Conservation (phyloP, 2,888 invertebrate species). For the Parascotia fuliginaria region DNA sequence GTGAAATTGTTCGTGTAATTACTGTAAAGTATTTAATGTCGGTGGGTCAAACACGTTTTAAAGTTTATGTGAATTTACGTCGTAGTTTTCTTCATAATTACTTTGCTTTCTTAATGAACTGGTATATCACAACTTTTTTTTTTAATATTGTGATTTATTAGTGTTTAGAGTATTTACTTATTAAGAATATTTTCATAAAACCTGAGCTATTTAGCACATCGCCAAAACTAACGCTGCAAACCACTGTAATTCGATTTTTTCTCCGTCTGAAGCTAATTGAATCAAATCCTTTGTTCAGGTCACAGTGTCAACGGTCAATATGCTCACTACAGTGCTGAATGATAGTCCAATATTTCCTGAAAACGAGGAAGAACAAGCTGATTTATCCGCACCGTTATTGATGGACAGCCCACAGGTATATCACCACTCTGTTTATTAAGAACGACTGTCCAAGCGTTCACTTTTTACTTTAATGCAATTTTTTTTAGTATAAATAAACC, state of each 20-base stretch:
- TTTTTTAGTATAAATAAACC: slow-evolving; percentile 10
- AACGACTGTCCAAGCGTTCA: slow-evolving; percentile 3
- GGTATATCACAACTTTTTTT: no score
- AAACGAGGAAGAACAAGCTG: slow-evolving; percentile 89
- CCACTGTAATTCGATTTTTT: background rate
- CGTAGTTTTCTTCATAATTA: no score
- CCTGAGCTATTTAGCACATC: no score
- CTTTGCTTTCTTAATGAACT: no score
- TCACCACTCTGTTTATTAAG: slow-evolving; percentile 10
- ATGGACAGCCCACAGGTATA: slow-evolving; percentile 92
- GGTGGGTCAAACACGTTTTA: no score
- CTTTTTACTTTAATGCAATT: slow-evolving; percentile 8
- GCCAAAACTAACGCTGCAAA: no score
- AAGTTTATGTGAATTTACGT: no score
- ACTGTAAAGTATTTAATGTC: background rate
- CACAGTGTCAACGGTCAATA: slow-evolving; percentile 96
- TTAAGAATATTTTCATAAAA: no score
- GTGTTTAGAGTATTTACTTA: no score
- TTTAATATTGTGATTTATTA: no score
- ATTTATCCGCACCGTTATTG: slow-evolving; percentile 89
- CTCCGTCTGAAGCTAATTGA: background rate
- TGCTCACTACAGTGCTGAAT: slow-evolving; percentile 94
- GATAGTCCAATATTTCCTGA: slow-evolving; percentile 95
- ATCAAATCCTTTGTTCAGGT: slow-evolving; percentile 67
- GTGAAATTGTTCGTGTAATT: background rate